Evolutionary conservation across 2,113 vertebrate species (phyloP).

Genomic region (Nycticorax nycticorax): DNA sequence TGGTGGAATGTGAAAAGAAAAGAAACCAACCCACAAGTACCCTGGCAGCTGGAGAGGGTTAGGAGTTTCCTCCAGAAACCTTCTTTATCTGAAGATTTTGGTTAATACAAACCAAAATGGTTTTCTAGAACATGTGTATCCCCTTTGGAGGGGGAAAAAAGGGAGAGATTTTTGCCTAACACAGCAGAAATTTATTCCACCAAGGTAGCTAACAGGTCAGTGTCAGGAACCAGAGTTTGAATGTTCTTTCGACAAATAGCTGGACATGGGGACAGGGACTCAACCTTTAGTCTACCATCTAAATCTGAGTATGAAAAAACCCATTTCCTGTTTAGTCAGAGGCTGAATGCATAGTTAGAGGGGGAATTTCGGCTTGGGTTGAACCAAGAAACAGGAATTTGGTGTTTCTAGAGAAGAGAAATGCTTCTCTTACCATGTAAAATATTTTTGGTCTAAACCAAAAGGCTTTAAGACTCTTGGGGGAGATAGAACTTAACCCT

Average conservation of each 20-base stretch:
- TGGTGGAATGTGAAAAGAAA: background rate
- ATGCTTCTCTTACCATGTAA: background rate
- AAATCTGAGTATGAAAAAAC: background rate
- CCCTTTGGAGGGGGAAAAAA: background rate
- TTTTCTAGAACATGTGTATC: background rate
- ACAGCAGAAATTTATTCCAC: background rate
- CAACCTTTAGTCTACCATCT: background rate
- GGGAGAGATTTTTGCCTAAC: background rate
- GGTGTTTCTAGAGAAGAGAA: background rate
- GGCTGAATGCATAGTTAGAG: background rate
- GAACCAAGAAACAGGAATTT: background rate
- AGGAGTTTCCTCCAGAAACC: background rate
- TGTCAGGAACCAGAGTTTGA: background rate
- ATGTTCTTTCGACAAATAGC: background rate
- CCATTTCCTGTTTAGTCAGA: background rate
- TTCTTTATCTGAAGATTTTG: background rate
- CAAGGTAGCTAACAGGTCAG: background rate
- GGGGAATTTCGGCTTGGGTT: background rate
- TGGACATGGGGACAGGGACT: background rate
- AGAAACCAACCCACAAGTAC: background rate
- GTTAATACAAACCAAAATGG: background rate
- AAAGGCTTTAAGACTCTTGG: background rate
- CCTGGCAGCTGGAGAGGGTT: background rate
- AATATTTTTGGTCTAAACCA: background rate
- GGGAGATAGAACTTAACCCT: background rate